Evolutionary conservation across 1,140 invertebrate genomes (phyloP).

Genomic region (Spodoptera frugiperda): DNA sequence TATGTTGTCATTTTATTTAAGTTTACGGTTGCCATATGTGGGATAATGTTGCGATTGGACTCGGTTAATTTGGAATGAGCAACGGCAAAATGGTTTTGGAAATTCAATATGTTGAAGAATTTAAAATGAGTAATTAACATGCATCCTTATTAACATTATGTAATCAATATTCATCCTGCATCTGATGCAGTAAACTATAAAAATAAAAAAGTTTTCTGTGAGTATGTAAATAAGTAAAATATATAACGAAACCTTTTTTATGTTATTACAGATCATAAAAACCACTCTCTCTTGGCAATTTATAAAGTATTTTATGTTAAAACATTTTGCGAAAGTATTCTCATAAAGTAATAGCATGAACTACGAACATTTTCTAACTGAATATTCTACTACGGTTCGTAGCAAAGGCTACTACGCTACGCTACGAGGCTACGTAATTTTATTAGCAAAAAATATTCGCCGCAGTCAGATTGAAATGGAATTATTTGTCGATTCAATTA

Average conservation of each 20-base stretch:
- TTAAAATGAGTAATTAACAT: too few species aligned
- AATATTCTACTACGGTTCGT: conserved; percentile 20
- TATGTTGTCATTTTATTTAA: conserved; percentile 12
- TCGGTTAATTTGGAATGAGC: not conserved
- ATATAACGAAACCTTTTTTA: too few species aligned
- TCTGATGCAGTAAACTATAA: too few species aligned
- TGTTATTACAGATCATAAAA: too few species aligned
- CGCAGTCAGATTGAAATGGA: too few species aligned
- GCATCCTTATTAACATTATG: too few species aligned
- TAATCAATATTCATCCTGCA: too few species aligned
- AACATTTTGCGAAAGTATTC: not conserved
- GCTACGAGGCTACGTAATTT: conserved; percentile 4
- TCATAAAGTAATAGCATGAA: conserved; percentile 5
- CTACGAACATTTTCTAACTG: conserved; percentile 23
- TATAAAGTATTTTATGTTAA: not conserved
- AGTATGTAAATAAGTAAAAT: too few species aligned
- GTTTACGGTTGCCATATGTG: conserved; percentile 5
- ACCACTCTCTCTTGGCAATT: too few species aligned
- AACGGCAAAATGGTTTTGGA: not conserved
- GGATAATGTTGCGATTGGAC: conserved; percentile 13
- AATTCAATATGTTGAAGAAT: not conserved
- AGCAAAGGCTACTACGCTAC: conserved; percentile 16
- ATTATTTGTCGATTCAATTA: too few species aligned
- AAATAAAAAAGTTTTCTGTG: too few species aligned
- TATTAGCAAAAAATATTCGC: not conserved